phyloP scores from a whole-genome alignment of 2,797 vertebrate genomes.

The Scleropages formosus region DNA sequence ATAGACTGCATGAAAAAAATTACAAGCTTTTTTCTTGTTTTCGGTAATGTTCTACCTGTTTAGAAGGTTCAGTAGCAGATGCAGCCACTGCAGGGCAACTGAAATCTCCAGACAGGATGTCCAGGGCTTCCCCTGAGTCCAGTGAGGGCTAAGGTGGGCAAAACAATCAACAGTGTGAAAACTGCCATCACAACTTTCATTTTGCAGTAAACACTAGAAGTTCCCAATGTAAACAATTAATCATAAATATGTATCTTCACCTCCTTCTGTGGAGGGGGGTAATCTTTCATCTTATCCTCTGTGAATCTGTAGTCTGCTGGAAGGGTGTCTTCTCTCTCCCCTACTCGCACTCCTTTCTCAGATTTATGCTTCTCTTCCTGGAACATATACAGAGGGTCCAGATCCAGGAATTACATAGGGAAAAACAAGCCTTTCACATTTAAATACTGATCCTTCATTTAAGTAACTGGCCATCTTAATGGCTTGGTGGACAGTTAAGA shows the following conservation, averaged over 20 bases:
- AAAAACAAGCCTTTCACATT: no score
- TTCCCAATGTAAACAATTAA: no score
- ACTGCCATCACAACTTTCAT: no score
- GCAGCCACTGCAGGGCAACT: conserved; percentile 35
- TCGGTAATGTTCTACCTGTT: conserved; percentile 29
- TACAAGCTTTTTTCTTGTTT: neutral
- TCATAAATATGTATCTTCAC: conserved; percentile 48
- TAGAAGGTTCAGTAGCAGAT: conserved; percentile 50
- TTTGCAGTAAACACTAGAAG: no score
- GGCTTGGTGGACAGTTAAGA: no score
- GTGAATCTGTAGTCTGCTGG: conserved; percentile 62
- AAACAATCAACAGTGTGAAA: neutral
- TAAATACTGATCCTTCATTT: no score
- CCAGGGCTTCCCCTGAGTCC: conserved; percentile 52
- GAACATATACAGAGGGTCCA: neutral
- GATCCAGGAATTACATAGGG: no score
- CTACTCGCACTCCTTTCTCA: conserved; percentile 59
- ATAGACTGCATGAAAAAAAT: no score
- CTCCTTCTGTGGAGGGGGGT: conserved; percentile 58
- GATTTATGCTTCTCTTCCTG: conserved; percentile 57
- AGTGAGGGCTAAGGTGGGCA: conserved; percentile 51
- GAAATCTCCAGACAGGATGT: conserved; percentile 61
- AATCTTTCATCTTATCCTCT: conserved; percentile 47
- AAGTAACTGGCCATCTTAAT: conserved; percentile 47
- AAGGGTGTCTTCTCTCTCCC: conserved; percentile 63